Base-by-base conservation (phyloP, 2,113 vertebrate species). In the Mungos mungo region DNA sequence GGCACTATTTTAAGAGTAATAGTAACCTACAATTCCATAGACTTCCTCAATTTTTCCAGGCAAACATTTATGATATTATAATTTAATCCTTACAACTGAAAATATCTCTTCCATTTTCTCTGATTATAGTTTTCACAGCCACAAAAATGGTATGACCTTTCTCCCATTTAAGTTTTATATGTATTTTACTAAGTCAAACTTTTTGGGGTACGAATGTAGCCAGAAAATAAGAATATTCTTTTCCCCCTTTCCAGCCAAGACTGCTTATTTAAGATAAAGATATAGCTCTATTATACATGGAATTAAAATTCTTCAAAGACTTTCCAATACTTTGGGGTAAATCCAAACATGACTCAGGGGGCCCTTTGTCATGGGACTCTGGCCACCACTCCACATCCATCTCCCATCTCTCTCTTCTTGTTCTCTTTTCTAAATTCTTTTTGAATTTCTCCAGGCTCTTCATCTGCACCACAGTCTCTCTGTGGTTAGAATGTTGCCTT, bases 21-120 rank as follows among this genome's bases (percentile, higher is more conserved):
- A 65, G 31, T 29, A 63, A 54, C 25, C 60, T 87, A 54, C 1
- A 88, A 69, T 94, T 84, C 71, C 94, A 90, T 15, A 94, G 54
- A 81, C 16, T 45, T n/a, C 35, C 18, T 88, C 15, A n/a, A 2
- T 60, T 88, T 66, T 91, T 35, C 47, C 35, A 85, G 72, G 15
- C 11, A 88, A 68, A 38, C 10, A 50, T 52, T 57, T 66, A 80
- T 47, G 25, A 76, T 83, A 19, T n/a, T 91, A 68, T 89, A 54
- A 77, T 41, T 60, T 68, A 83, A 76, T 88, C 6, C 15, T 92
- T 71, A 60, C 9, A 77, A 69, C 3, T 79, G 45, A 91, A 88
- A 82, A 33, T 27, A 77, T 81, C 0, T 11, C 6, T 47, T 74
- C 31, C 29, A 10, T 41, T 88, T 92, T 7, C 50, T 85, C 54